Evolutionary conservation across 2,797 vertebrate genomes (phyloP).

Genomic region (Coendou prehensilis): DNA sequence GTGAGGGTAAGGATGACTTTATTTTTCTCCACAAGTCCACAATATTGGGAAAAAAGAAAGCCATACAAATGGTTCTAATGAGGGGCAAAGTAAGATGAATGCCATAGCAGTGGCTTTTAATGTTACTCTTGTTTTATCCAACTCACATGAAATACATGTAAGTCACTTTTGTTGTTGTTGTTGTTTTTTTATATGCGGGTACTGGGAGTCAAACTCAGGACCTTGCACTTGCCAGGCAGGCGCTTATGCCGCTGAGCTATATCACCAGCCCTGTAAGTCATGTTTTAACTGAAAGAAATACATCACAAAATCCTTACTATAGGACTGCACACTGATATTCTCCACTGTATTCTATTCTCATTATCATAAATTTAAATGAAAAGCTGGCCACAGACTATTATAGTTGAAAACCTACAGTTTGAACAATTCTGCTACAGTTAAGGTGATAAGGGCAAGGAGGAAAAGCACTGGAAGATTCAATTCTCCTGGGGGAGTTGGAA

Average conservation of each 20-base stretch:
- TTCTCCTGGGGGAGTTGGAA: neutral
- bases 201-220: too few species aligned
- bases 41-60: neutral
- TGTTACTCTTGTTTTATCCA: neutral
- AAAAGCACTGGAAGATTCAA: neutral
- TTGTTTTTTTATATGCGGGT: too few species aligned
- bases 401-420: neutral
- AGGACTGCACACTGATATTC: neutral
- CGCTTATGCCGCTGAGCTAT: too few species aligned
- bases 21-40: neutral
- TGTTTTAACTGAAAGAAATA: neutral
- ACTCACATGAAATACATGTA: neutral
- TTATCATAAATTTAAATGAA: conserved; percentile 27
- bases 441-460: neutral
- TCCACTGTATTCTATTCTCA: neutral
- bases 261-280: too few species aligned
- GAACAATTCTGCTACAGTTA: neutral
- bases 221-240: too few species aligned
- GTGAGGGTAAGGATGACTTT: neutral
- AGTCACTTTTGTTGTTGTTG: too few species aligned
- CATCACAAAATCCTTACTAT: neutral
- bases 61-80: neutral
- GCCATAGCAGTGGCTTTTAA: neutral
- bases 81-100: neutral
- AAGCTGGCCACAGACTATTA: neutral